Conservation (phyloP, 2,888 invertebrate species). For the Sclerodermus sp. region DNA sequence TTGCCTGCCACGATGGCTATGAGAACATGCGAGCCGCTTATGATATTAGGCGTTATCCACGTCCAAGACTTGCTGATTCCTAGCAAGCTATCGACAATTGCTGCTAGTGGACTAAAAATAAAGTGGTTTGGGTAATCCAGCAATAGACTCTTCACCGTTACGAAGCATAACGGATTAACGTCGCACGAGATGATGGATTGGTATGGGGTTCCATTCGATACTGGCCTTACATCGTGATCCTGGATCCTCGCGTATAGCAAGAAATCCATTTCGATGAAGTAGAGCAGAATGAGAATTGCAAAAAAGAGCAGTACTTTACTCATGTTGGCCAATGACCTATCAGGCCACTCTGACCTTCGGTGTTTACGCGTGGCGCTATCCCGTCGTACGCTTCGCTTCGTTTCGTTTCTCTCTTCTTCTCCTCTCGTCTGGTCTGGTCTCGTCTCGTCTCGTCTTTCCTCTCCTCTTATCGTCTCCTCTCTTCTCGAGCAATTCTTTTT, state of each 20-base stretch:
- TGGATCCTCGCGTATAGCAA: conserved; percentile 72
- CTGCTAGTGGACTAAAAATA: conserved; percentile 78
- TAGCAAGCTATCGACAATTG: conserved; percentile 69
- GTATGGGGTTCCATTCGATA: conserved; percentile 50
- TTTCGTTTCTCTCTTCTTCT: no score
- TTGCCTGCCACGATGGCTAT: conserved; percentile 76
- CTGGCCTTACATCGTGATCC: conserved; percentile 66
- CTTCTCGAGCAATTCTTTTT: no score
- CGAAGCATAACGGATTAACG: conserved; percentile 75
- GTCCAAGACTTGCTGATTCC: conserved; percentile 64
- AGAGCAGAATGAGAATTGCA: conserved; percentile 59
- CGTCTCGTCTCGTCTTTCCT: no score
- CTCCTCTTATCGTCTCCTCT: no score
- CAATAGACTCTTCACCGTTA: conserved; percentile 82
- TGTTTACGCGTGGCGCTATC: no score
- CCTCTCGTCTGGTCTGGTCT: no score
- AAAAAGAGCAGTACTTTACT: conserved; percentile 61
- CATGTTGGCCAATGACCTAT: conserved; percentile 3
- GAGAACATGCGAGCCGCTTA: conserved; percentile 78
- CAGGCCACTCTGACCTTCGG: no score
- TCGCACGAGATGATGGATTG: conserved; percentile 67
- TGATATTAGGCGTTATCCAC: conserved; percentile 79
- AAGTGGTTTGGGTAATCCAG: conserved; percentile 84
- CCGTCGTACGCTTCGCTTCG: no score
- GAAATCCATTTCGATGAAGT: conserved; percentile 74